Evolutionary conservation across 2,888 invertebrate species (phyloP).

Genomic region (Drosophila barbarae): DNA sequence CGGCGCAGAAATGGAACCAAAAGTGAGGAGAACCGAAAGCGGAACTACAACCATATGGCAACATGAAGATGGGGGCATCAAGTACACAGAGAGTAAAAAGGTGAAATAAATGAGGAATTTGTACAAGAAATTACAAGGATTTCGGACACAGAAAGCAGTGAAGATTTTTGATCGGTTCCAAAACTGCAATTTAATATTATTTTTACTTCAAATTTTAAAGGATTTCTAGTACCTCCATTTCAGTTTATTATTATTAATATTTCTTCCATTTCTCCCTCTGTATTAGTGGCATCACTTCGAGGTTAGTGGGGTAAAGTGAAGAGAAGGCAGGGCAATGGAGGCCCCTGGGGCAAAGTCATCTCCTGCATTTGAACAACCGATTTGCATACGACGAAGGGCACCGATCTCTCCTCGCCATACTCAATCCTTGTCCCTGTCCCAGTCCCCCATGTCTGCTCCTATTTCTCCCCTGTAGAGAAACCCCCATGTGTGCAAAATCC

Average conservation of each 20-base stretch:
- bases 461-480: not conserved
- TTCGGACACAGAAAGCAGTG: no score
- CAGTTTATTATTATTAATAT: not conserved
- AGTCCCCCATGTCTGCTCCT: not conserved
- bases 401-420: conserved; percentile 4
- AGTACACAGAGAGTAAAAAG: conserved; percentile 6
- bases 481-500: conserved; percentile 43
- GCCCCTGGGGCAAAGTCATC: conserved; percentile 41
- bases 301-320: conserved; percentile 60
- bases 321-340: not conserved
- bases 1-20: conserved; percentile 13
- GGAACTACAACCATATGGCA: conserved; percentile 48
- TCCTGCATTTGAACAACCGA: conserved; percentile 61
- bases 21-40: conserved; percentile 18
- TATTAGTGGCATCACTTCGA: conserved; percentile 46
- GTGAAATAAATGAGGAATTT: not conserved
- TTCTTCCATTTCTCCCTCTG: conserved; percentile 4
- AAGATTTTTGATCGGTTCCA: no score
- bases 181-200: no score
- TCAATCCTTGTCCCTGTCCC: not conserved
- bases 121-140: no score
- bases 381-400: conserved; percentile 72
- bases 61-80: conserved; percentile 8
- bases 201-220: no score
- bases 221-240: not conserved